Evolutionary conservation across 2,888 invertebrate species (phyloP).

Genomic region (Atrina japonica): DNA sequence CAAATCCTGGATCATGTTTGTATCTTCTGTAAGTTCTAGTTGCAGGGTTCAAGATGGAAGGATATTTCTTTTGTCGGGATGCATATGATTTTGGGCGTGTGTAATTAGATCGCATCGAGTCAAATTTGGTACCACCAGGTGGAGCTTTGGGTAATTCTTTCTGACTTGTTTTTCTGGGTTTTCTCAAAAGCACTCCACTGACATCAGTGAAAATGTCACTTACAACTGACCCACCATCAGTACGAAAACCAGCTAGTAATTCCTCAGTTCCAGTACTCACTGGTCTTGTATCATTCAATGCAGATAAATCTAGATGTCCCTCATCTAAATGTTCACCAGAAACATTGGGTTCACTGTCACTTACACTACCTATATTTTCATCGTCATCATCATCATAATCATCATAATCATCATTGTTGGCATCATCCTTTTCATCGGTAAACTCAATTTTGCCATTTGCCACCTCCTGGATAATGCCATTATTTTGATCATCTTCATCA

Average conservation of each 20-base stretch:
- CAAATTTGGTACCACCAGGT: conserved; percentile 45
- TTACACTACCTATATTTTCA: conserved; percentile 59
- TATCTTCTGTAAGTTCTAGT: not conserved
- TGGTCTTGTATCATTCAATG: conserved; percentile 22
- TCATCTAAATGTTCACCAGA: conserved; percentile 42
- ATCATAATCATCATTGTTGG: conserved; percentile 45
- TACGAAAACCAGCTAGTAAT: conserved; percentile 50
- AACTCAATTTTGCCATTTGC: not conserved
- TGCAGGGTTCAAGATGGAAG: too few species aligned
- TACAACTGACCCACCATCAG: conserved; percentile 54
- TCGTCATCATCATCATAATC: conserved; percentile 49
- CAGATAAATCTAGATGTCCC: conserved; percentile 46
- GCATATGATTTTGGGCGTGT: conserved; percentile 48
- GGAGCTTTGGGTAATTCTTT: not conserved
- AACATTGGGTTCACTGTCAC: conserved; percentile 55
- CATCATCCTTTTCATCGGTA: conserved; percentile 15
- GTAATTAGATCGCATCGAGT: conserved; percentile 54
- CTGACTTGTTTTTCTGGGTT: not conserved
- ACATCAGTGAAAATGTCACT: conserved; percentile 63
- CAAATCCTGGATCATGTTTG: conserved; percentile 44
- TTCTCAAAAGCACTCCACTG: conserved; percentile 6
- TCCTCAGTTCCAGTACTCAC: conserved; percentile 53
- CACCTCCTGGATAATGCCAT: conserved; percentile 21
- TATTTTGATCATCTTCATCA: conserved; percentile 45
- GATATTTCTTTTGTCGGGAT: conserved; percentile 17